Conservation (phyloP, 1,140 invertebrate genomes). For the Pissodes strobi region DNA sequence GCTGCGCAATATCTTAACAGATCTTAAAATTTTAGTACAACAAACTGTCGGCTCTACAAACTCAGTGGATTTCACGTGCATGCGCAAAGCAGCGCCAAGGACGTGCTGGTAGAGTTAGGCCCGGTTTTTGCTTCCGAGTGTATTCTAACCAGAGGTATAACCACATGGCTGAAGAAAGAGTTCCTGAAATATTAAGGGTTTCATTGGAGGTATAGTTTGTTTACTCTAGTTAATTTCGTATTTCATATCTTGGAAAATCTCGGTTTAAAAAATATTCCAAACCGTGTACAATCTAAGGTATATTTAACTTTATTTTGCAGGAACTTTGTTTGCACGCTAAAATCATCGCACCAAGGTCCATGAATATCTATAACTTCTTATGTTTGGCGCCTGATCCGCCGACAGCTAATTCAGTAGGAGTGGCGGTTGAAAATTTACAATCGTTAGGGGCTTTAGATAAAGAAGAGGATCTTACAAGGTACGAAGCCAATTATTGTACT, state of each 20-base stretch:
- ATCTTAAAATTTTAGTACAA: conserved; percentile 47
- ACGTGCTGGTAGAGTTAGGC: conserved; percentile 81
- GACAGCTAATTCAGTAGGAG: conserved; percentile 72
- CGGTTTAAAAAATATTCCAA: too few relatives aligned
- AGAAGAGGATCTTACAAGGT: conserved; percentile 70
- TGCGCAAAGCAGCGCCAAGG: conserved; percentile 78
- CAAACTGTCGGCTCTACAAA: conserved; percentile 70
- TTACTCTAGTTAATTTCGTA: too few relatives aligned
- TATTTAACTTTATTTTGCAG: conserved; percentile 59
- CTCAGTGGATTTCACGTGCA: conserved; percentile 79
- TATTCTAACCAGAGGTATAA: conserved; percentile 74
- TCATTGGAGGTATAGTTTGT: conserved; percentile 66
- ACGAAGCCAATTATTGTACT: too few relatives aligned
- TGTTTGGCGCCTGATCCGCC: conserved; percentile 84
- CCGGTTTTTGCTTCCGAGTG: conserved; percentile 79
- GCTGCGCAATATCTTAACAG: too few relatives aligned
- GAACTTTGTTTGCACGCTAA: conserved; percentile 93
- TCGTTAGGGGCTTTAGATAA: conserved; percentile 77
- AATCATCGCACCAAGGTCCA: conserved; percentile 72
- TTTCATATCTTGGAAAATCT: too few relatives aligned
- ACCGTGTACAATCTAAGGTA: too few relatives aligned
- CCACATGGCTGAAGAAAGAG: conserved; percentile 65
- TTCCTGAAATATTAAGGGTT: conserved; percentile 78
- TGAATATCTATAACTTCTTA: conserved; percentile 81
- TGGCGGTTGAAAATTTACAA: conserved; percentile 73